These are phyloP conservation scores for Schizopygopsis pylzovi DNA, from an alignment of 2,797 vertebrate species.

Conservation along the genomic window DNA sequence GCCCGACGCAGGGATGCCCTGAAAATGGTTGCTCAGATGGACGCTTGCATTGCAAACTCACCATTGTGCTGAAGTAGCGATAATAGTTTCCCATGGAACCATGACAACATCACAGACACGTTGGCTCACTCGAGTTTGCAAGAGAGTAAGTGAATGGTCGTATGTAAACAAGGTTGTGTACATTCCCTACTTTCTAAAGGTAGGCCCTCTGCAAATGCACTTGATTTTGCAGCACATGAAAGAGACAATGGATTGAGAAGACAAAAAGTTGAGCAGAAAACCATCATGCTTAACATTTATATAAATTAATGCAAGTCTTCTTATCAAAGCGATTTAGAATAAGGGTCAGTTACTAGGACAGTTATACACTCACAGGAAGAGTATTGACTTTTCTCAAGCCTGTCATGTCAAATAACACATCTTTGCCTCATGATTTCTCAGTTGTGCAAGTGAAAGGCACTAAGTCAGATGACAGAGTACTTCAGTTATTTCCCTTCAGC, in stretches of 20 bases:
- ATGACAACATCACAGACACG: constrained; percentile 70
- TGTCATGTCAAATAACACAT: constrained; percentile 53
- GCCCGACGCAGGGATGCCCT: constrained; percentile 2
- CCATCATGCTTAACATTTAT: neutral
- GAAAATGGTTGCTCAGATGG: constrained; percentile 18
- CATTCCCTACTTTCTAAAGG: neutral
- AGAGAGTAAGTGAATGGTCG: neutral
- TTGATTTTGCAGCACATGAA: neutral
- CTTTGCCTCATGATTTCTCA: constrained; percentile 64
- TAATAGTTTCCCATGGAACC: constrained; percentile 46
- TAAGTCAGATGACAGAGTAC: constrained; percentile 64
- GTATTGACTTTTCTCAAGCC: neutral
- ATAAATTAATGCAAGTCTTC: neutral
- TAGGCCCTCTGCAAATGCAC: neutral
- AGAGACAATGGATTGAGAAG: neutral
- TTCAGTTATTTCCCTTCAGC: constrained; percentile 23
- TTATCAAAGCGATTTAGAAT: neutral
- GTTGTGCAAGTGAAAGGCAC: constrained; percentile 55
- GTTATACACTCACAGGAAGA: constrained; percentile 5
- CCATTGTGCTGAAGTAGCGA: neutral
- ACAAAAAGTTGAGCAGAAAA: neutral
- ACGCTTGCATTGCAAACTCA: constrained; percentile 38
- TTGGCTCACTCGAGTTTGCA: constrained; percentile 62
- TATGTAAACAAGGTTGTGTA: neutral
- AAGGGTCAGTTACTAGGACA: neutral